These are phyloP conservation scores for Xestia ashworthii DNA, from an alignment of 2,888 invertebrate species.

Conservation along the genomic window DNA sequence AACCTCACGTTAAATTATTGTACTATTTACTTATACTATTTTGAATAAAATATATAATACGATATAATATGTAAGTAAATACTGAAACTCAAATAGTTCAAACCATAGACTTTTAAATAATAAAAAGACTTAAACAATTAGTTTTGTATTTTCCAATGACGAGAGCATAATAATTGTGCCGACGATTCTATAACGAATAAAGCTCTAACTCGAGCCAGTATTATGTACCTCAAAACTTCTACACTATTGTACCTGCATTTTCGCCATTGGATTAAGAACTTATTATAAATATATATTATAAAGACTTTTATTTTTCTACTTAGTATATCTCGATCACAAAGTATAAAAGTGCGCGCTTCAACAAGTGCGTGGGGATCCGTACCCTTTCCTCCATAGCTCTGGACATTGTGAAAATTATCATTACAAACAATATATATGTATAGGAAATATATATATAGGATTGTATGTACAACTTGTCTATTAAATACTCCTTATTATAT, in stretches of 20 bases:
- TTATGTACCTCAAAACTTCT: not conserved
- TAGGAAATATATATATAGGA: constrained; percentile 23
- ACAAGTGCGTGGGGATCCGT: constrained; percentile 87
- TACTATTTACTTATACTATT: constrained; percentile 15
- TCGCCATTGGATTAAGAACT: constrained; percentile 16
- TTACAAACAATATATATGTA: constrained; percentile 60
- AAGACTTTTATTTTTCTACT: not conserved
- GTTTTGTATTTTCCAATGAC: constrained; percentile 8
- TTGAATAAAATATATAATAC: not conserved
- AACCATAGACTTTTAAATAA: not conserved
- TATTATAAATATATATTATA: constrained; percentile 17
- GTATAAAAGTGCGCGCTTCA: constrained; percentile 80
- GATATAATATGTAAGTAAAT: not conserved
- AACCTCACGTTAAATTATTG: constrained; percentile 29
- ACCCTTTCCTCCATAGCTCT: constrained; percentile 88
- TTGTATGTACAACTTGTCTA: constrained; percentile 39
- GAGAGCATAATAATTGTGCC: not conserved
- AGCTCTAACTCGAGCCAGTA: not conserved
- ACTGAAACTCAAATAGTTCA: not conserved
- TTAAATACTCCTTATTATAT: constrained; percentile 39
- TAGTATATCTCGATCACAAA: constrained; percentile 25
- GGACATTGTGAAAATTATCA: constrained; percentile 90
- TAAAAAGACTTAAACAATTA: not conserved
- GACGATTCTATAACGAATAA: not conserved
- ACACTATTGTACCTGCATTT: not conserved